These are phyloP conservation scores for Actinernus sp. DNA, from an alignment of 92 coral and sea anemone species.

Conservation along the genomic window DNA sequence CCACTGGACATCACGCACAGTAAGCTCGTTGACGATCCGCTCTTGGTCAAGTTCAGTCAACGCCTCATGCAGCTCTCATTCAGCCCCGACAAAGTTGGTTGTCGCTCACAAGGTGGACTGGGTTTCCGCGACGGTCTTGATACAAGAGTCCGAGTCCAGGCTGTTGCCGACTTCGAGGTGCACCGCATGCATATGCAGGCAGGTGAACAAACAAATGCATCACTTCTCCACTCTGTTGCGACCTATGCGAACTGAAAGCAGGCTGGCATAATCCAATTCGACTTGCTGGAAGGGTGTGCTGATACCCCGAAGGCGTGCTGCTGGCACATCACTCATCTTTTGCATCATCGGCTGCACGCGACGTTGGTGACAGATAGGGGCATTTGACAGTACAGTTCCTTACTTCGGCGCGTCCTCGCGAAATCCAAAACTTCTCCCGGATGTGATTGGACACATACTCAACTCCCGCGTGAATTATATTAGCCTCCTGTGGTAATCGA, in stretches of 20 bases:
- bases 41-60: no score
- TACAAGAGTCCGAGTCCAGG: no score
- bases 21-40: no score
- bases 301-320: conserved; percentile 22
- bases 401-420: conserved; percentile 43
- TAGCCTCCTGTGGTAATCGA: conserved; percentile 33
- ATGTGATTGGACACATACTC: conserved; percentile 42
- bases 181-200: conserved; percentile 31
- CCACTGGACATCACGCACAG: no score
- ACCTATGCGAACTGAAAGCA: conserved; percentile 42
- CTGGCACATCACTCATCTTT: conserved; percentile 47
- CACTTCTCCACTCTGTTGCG: conserved; percentile 58
- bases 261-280: conserved; percentile 55
- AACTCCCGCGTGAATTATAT: conserved; percentile 51
- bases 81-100: conserved; percentile 70
- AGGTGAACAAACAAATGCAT: conserved; percentile 48
- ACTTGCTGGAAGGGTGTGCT: conserved; percentile 46
- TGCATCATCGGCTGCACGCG: conserved; percentile 35
- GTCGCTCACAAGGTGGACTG: no score
- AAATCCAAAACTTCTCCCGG: conserved; percentile 43
- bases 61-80: no score
- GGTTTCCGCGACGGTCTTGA: no score
- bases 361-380: conserved; percentile 48
- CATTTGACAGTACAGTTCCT: conserved; percentile 39
- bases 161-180: no score